Base-by-base conservation (phyloP, 2,888 invertebrate species). In the Rhagonycha fulva region DNA sequence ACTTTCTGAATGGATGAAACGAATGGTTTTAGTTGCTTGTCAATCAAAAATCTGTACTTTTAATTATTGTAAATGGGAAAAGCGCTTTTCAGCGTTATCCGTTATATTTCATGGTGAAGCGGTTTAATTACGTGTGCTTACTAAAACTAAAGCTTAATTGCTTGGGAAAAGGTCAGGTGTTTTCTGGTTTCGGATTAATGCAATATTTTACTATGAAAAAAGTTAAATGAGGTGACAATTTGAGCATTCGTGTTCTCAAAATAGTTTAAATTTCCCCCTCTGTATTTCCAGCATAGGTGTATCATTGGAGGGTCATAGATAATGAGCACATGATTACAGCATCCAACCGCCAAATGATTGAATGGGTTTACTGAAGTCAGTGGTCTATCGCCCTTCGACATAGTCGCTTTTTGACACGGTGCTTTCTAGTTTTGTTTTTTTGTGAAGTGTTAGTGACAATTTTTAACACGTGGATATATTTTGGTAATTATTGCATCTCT, bases 251-350 rank as follows among this genome's bases (percentile, higher is more conserved):
- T 66, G 75, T 77, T 73, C 75, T 74, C 66, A 78, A 78, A 78
- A 76, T 76, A 76, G 71, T 76, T 73, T 73, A 78, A 76, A 78
- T 76, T 74, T 71, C 74, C 78, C 78, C 78, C 76, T 76, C 75
- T 73, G 74, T 77, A 72, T 78, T 76, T 76, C 73, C 76, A 78
- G 71, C 70, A 76, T 76, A 74, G 71, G 74, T 79, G 70, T 80
- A 75, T 72, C 80, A 81, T 81, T 81, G 81, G 82, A 76, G 76
- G 74, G 72, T 74, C 78, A 75, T 73, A 76, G 78, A 79, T 80
- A 81, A 80, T 81, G 79, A 82, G 80, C 78, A 77, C 77, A 82
- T 82, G 81, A 83, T 82, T 81, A 77, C 80, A 76, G 76, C 76
- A 75, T 78, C 74, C 74, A 75, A 77, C 79, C 76, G 77, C 77